A percentile compares a stretch with the other conserved stretches of the same genome.
Evolutionary conservation across 2,113 vertebrate genomes (phyloP).

Genomic region (Mormyrus iriodes): DNA sequence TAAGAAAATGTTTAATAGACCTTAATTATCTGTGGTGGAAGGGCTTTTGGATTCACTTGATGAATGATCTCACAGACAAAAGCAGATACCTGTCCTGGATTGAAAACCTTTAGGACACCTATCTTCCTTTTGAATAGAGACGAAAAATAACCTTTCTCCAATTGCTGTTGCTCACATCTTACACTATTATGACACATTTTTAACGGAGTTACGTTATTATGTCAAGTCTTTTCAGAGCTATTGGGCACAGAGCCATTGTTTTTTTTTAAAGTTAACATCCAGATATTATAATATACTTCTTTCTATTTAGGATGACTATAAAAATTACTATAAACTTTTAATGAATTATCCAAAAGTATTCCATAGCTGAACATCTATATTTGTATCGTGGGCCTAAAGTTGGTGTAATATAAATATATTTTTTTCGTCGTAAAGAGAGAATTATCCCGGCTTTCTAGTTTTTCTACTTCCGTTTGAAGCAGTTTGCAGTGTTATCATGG

Average conservation of each 20-base stretch:
- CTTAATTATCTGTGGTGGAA: slow-evolving; percentile 39
- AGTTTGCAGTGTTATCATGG: not conserved
- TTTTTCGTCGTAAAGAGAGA: not conserved
- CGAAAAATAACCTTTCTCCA: not conserved
- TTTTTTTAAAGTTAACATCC: not conserved
- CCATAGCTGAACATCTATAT: not conserved
- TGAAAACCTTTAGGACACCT: not conserved
- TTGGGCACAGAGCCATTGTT: not conserved
- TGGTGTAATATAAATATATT: not conserved
- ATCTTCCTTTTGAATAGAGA: not conserved
- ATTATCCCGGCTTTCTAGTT: not conserved
- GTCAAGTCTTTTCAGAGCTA: not conserved
- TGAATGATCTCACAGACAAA: slow-evolving; percentile 33
- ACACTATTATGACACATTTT: not conserved
- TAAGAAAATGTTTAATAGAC: slow-evolving; percentile 43
- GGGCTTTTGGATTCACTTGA: slow-evolving; percentile 37
- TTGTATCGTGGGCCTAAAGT: not conserved
- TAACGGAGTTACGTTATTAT: not conserved
- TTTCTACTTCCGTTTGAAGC: not conserved
- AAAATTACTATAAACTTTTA: not conserved
- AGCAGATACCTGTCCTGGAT: slow-evolving; percentile 27
- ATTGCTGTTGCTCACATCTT: not conserved
- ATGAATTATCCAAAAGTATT: not conserved
- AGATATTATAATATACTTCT: not conserved
- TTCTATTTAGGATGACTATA: not conserved